Percentiles rank a stretch among this genome's conserved stretches.
Evolutionary conservation across 2,888 invertebrate genomes (phyloP).

Genomic region (Zygogramma bicolorata): DNA sequence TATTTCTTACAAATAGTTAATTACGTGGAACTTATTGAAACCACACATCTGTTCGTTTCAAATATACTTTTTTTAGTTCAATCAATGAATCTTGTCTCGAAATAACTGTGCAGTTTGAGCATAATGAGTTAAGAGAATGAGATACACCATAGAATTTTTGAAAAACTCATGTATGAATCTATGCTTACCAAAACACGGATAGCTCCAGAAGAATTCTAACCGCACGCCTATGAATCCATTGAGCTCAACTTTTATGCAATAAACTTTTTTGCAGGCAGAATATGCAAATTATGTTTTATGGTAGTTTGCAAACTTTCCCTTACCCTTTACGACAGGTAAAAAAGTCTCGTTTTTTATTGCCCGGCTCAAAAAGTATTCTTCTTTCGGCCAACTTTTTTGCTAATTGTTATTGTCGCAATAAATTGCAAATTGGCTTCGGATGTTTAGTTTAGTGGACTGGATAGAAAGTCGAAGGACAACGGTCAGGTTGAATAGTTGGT

Average conservation of each 20-base stretch:
- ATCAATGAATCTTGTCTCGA: too few species aligned
- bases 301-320: slow-evolving; percentile 8
- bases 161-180: too few species aligned
- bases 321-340: slow-evolving; percentile 18
- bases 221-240: not conserved
- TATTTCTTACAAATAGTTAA: too few species aligned
- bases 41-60: too few species aligned
- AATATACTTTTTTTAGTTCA: too few species aligned
- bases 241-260: slow-evolving; percentile 1
- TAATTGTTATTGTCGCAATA: slow-evolving; percentile 38
- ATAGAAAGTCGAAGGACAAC: not conserved
- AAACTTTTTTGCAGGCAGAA: slow-evolving; percentile 6
- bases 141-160: too few species aligned
- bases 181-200: too few species aligned
- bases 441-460: not conserved
- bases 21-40: too few species aligned
- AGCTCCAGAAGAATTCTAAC: too few species aligned
- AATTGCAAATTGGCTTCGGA: slow-evolving; percentile 38
- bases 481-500: not conserved
- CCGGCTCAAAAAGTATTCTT: slow-evolving; percentile 6
- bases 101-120: too few species aligned
- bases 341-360: slow-evolving; percentile 12
- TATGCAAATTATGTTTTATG: slow-evolving; percentile 16
- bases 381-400: slow-evolving; percentile 22
- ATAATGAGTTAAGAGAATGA: too few species aligned